Conservation (phyloP, 2,888 invertebrate genomes). For the Atrina japonica region DNA sequence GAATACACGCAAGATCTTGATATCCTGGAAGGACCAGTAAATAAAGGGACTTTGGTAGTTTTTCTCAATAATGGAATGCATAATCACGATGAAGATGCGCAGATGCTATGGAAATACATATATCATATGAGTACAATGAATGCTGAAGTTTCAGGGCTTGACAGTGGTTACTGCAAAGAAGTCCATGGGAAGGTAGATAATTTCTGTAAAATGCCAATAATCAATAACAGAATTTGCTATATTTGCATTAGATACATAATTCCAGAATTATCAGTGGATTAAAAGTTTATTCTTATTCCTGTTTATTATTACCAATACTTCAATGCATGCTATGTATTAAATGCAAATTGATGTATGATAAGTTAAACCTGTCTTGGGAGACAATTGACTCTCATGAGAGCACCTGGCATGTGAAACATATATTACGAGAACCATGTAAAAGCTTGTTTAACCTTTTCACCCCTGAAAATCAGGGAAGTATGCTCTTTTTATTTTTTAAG, state of each 20-base stretch:
- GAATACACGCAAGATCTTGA: neutral
- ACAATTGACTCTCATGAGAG: too few species aligned
- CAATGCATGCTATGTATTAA: too few species aligned
- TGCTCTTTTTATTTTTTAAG: too few species aligned
- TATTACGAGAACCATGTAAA: too few species aligned
- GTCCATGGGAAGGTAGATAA: constrained; percentile 77
- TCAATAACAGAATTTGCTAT: neutral
- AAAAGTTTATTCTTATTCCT: too few species aligned
- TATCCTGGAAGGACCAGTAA: neutral
- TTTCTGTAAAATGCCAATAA: too few species aligned
- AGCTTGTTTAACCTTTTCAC: too few species aligned
- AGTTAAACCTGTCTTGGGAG: too few species aligned
- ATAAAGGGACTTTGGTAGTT: constrained; percentile 49
- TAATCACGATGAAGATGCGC: constrained; percentile 61
- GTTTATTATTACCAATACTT: too few species aligned
- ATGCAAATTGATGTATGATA: too few species aligned
- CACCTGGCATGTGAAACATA: too few species aligned
- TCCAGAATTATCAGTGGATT: neutral
- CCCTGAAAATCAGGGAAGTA: too few species aligned
- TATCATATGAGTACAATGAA: constrained; percentile 61
- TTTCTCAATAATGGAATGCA: constrained; percentile 52
- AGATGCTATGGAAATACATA: constrained; percentile 57
- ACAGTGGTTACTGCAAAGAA: constrained; percentile 76
- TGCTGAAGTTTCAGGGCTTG: constrained; percentile 65
- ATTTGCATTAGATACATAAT: neutral